Evolutionary conservation across 2,113 vertebrate species (phyloP).

Genomic region (Odocoileus virginianus): DNA sequence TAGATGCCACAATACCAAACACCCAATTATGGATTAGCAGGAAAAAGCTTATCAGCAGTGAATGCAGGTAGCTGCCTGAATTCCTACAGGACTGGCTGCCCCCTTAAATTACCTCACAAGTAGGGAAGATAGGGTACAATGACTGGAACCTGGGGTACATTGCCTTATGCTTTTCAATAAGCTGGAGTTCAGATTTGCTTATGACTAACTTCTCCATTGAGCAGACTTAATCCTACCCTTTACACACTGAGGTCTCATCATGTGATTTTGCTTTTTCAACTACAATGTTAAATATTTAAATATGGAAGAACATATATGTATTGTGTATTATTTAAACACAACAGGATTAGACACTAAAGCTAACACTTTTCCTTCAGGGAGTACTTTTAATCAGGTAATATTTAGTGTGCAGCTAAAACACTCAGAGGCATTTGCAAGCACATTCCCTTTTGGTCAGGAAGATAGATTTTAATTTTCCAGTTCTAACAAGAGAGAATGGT

Average conservation of each 20-base stretch:
- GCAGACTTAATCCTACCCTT: not conserved
- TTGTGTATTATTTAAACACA: not conserved
- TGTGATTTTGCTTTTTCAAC: not conserved
- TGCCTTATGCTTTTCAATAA: not conserved
- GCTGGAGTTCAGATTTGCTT: not conserved
- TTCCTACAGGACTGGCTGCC: not conserved
- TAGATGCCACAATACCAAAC: not conserved
- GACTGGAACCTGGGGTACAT: not conserved
- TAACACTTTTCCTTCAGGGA: not conserved
- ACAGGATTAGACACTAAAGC: not conserved
- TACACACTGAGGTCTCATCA: not conserved
- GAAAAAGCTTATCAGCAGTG: not conserved
- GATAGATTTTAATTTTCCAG: constrained; percentile 30
- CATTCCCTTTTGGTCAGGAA: not conserved
- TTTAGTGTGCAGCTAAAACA: constrained; percentile 4
- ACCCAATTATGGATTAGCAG: not conserved
- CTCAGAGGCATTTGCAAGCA: not conserved
- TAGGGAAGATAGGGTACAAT: not conserved
- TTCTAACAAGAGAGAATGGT: not conserved
- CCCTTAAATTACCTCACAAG: not conserved
- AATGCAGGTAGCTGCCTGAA: not conserved
- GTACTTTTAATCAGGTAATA: constrained; percentile 41
- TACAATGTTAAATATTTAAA: not conserved
- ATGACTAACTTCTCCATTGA: not conserved
- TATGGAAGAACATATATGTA: not conserved